A percentile compares a stretch with the other conserved stretches of the same genome.
These are phyloP conservation scores for Morpho helenor DNA, from an alignment of 2,888 invertebrate species.

Conservation along the genomic window DNA sequence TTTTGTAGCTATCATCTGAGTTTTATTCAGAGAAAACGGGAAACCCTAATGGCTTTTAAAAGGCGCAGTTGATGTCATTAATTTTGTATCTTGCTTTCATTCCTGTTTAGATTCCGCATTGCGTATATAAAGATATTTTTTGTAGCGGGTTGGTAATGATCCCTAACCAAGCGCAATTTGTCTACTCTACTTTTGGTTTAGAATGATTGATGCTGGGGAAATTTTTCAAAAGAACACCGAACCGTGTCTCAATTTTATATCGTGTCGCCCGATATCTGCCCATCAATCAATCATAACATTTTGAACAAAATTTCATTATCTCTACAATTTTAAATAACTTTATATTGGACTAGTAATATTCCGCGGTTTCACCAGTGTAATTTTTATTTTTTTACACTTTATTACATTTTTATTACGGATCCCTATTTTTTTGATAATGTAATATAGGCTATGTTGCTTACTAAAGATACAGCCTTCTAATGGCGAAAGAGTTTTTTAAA, in stretches of 20 bases:
- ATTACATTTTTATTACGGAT: no score
- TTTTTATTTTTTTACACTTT: no score
- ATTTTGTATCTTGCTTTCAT: slow-evolving; percentile 4
- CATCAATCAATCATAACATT: slow-evolving; percentile 41
- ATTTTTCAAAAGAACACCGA: slow-evolving; percentile 14
- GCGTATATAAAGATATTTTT: neutral
- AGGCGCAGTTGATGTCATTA: slow-evolving; percentile 2
- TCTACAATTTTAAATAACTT: neutral
- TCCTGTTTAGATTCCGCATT: neutral
- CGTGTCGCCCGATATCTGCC: slow-evolving; percentile 29
- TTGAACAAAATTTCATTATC: neutral
- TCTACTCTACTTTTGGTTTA: slow-evolving; percentile 25
- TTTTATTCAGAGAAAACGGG: neutral
- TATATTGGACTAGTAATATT: no score
- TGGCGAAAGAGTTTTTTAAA: no score
- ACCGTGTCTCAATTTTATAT: slow-evolving; percentile 8
- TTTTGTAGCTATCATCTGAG: neutral
- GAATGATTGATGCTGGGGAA: slow-evolving; percentile 43
- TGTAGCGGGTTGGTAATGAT: slow-evolving; percentile 5
- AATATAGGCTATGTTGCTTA: no score
- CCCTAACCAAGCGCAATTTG: slow-evolving; percentile 35
- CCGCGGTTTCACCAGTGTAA: no score
- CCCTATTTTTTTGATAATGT: no score
- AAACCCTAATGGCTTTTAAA: neutral
- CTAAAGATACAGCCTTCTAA: no score